Evolutionary conservation across 2,888 invertebrate species (phyloP), one percentile per base, ranked within the genome.

Genomic region (Labia minor): DNA sequence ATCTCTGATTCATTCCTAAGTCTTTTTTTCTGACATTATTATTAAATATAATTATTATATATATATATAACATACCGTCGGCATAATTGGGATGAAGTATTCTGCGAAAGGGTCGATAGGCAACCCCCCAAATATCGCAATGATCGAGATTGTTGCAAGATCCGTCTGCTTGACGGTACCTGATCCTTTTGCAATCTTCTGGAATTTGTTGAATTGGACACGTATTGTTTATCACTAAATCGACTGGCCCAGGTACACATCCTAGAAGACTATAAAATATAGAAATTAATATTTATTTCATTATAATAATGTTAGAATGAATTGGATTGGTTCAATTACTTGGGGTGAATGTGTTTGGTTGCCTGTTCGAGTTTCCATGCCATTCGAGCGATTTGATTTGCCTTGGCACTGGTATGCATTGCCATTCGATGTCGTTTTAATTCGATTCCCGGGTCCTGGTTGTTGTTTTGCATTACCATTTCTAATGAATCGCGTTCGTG

Each of bases 51-150:
- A n/a, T n/a, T n/a, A n/a, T n/a, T n/a, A n/a, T 49, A 8, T 11
- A 49, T n/a, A 16, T 16, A 8, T 18, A 61, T 61, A 63, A 74
- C 75, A 80, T 81, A 80, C 90, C 90, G 75, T 93, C 90, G 10
- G 83, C 85, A 75, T 92, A 93, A 73, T 85, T 85, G 0, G 92
- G 84, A 0, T 86, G 83, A 4, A 92, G 75, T n/a, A 84, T 82
- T 73, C 90, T 82, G 66, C 88, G 81, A 72, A 88, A 92, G 0
- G 90, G 87, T n/a, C 82, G 84, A 74, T 86, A 85, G 0, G 89
- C 83, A 0, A 86, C 85, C 0, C 93, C 93, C 81, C 83, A 88
- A 1, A 78, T 77, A n/a, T 80, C 75, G 0, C 87, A 85, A 71
- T 88, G 78, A 8, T 79, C 72, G 68, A 86, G 75, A 75, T 88